Conservation (phyloP, 2,888 invertebrate genomes). For the Sceliomorpha sp. region DNA sequence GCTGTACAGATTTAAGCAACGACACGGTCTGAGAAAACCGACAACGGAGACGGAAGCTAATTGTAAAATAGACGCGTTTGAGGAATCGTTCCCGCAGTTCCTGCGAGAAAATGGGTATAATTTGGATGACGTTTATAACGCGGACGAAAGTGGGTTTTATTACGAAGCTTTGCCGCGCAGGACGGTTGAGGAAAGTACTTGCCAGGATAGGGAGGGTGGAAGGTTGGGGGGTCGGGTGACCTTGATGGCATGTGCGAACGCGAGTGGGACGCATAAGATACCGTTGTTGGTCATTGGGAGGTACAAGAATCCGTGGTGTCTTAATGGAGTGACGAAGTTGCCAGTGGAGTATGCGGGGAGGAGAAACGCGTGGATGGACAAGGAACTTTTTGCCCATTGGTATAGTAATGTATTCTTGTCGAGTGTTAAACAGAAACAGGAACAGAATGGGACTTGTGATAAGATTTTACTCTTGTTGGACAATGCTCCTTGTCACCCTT, state of each 20-base stretch:
- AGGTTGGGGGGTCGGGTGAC: not conserved
- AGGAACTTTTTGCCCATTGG: no score
- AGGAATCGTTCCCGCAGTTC: not conserved
- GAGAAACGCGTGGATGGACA: no score
- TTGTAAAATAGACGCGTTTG: not conserved
- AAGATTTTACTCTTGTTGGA: not conserved
- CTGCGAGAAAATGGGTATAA: not conserved
- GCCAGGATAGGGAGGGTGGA: no score
- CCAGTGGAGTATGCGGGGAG: not conserved
- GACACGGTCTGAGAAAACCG: not conserved
- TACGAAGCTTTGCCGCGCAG: not conserved
- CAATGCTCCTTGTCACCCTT: not conserved
- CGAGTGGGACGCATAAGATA: not conserved
- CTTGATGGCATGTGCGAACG: not conserved
- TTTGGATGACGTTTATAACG: not conserved
- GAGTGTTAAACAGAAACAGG: not conserved
- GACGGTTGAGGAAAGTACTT: not conserved
- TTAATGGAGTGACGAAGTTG: not conserved
- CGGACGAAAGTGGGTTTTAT: not conserved
- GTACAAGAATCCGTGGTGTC: not conserved
- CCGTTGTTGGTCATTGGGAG: not conserved
- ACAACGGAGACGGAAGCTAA: not conserved
- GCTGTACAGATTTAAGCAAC: not conserved
- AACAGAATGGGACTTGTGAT: not conserved
- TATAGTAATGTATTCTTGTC: not conserved